Conservation (phyloP, 1,140 invertebrate species). For the Phenacoccus solenopsis region DNA sequence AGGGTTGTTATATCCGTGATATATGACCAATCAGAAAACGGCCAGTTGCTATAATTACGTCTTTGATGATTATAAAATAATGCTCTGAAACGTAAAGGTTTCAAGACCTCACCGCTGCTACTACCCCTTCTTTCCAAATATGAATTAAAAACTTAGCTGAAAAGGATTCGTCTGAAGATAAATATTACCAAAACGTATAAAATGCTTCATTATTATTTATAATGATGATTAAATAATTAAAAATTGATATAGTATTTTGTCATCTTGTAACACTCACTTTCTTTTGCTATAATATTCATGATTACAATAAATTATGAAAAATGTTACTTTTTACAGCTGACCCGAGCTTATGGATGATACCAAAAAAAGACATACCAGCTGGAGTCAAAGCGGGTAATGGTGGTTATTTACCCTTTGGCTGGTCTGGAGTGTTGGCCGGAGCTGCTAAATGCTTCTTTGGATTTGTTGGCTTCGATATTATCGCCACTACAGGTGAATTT, state of each 20-base stretch:
- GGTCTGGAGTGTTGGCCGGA: slow-evolving; percentile 62
- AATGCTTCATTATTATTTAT: not conserved
- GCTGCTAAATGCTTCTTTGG: slow-evolving; percentile 78
- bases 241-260: not conserved
- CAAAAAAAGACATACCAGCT: slow-evolving; percentile 40
- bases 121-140: too few species aligned
- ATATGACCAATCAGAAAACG: too few species aligned
- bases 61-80: too few species aligned
- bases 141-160: too few species aligned
- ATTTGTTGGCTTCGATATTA: slow-evolving; percentile 79
- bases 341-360: slow-evolving; percentile 52
- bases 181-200: not conserved
- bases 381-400: slow-evolving; percentile 45
- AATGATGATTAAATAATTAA: not conserved
- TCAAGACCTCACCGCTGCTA: too few species aligned
- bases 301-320: not conserved
- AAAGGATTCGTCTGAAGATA: too few species aligned
- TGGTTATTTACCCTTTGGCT: slow-evolving; percentile 70
- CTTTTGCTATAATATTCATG: not conserved
- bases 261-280: not conserved
- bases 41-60: too few species aligned
- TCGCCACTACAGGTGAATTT: slow-evolving; percentile 53
- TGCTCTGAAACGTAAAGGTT: too few species aligned
- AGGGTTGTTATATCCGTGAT: too few species aligned
- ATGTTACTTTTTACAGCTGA: slow-evolving; percentile 34